phyloP scores from a whole-genome alignment of 1,140 invertebrate genomes.

The Sinella curviseta region DNA sequence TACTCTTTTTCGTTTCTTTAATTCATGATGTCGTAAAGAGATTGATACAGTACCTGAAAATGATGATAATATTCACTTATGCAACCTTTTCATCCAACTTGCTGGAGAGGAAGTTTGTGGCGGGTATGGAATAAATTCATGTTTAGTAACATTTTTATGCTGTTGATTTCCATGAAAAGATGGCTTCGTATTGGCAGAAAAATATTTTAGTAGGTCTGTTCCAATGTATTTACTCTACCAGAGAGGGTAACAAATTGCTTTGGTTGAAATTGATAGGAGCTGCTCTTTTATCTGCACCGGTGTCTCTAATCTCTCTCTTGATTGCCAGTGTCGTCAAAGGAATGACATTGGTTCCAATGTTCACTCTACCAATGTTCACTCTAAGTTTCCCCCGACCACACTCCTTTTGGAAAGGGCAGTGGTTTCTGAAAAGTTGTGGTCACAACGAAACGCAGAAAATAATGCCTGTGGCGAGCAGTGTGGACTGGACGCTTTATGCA shows the following conservation, averaged over 20 bases:
- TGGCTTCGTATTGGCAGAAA: no score
- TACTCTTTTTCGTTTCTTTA: conserved; percentile 1
- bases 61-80: conserved; percentile 33
- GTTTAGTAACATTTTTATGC: no score
- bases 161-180: no score
- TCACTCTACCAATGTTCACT: conserved; percentile 46
- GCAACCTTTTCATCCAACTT: conserved; percentile 28
- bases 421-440: conserved; percentile 35
- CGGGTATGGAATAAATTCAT: neutral
- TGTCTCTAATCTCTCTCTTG: conserved; percentile 35
- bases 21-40: neutral
- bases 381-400: conserved; percentile 41
- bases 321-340: conserved; percentile 38
- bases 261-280: no score
- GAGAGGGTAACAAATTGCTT: no score
- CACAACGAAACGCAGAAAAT: conserved; percentile 20
- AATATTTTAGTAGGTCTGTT: no score
- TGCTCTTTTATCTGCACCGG: conserved; percentile 20
- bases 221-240: no score
- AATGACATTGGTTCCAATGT: conserved; percentile 39
- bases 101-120: conserved; percentile 27
- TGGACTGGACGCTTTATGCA: conserved; percentile 46
- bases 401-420: conserved; percentile 45
- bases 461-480: neutral
- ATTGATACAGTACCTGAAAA: conserved; percentile 18